Evolutionary conservation across 1,140 invertebrate genomes (phyloP).

Genomic region (Lutraria rhynchaena): DNA sequence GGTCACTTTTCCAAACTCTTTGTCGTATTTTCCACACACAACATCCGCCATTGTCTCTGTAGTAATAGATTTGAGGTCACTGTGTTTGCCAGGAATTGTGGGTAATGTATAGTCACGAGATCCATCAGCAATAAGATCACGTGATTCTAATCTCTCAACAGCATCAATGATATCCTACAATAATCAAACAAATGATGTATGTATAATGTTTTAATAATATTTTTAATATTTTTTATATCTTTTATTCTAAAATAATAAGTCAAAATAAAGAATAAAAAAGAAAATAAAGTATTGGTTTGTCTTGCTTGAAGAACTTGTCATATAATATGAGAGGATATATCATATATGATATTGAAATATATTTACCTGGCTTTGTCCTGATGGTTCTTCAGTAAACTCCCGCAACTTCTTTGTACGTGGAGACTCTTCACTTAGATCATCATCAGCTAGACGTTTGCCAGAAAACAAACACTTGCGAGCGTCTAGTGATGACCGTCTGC

Average conservation of each 20-base stretch:
- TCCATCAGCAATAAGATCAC: constrained; percentile 25
- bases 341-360: too few relatives aligned
- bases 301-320: too few relatives aligned
- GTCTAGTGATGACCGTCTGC: background rate
- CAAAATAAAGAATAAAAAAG: background rate
- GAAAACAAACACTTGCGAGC: constrained; percentile 39
- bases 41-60: constrained; percentile 84
- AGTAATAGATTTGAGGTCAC: constrained; percentile 85
- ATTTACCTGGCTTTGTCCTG: background rate
- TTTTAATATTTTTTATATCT: too few relatives aligned
- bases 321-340: too few relatives aligned
- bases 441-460: constrained; percentile 21
- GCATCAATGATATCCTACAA: constrained; percentile 4
- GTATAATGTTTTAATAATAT: background rate
- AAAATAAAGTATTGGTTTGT: background rate
- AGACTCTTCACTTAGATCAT: background rate
- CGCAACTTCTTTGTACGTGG: constrained; percentile 3
- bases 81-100: constrained; percentile 81
- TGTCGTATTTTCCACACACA: background rate
- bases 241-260: too few relatives aligned
- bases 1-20: constrained; percentile 67
- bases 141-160: constrained; percentile 5
- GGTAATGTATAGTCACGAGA: constrained; percentile 85
- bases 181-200: background rate
- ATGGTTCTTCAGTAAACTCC: background rate